phyloP scores from a whole-genome alignment of 2,113 vertebrate genomes.

The Mandrillus leucophaeus region DNA sequence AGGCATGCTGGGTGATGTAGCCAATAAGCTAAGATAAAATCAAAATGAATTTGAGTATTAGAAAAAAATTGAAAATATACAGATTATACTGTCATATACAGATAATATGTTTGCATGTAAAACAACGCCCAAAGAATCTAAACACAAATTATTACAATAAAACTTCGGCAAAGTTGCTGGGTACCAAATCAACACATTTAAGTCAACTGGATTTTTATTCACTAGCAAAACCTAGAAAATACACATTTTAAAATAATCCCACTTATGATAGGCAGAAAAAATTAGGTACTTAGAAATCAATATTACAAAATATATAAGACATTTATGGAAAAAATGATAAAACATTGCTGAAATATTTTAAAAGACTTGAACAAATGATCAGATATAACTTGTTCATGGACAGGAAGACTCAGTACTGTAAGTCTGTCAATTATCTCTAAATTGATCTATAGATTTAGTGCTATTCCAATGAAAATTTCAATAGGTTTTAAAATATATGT shows the following conservation, averaged over 20 bases:
- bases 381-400: neutral
- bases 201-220: neutral
- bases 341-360: neutral
- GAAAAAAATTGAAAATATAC: neutral
- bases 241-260: neutral
- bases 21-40: neutral
- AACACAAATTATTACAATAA: neutral
- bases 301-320: neutral
- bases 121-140: neutral
- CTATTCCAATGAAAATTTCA: neutral
- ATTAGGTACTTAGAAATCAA: neutral
- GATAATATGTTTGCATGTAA: neutral
- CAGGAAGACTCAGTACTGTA: neutral
- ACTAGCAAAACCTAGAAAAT: neutral
- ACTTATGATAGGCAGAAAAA: neutral
- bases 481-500: neutral
- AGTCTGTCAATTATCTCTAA: neutral
- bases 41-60: conserved; percentile 29
- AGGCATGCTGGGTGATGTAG: neutral
- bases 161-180: neutral
- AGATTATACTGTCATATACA: neutral
- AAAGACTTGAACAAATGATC: neutral
- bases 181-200: neutral
- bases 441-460: neutral
- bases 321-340: neutral